Evolutionary conservation across 1,140 invertebrate genomes (phyloP), one percentile per base, ranked within the genome.

Genomic region (Aphis craccivora): DNA sequence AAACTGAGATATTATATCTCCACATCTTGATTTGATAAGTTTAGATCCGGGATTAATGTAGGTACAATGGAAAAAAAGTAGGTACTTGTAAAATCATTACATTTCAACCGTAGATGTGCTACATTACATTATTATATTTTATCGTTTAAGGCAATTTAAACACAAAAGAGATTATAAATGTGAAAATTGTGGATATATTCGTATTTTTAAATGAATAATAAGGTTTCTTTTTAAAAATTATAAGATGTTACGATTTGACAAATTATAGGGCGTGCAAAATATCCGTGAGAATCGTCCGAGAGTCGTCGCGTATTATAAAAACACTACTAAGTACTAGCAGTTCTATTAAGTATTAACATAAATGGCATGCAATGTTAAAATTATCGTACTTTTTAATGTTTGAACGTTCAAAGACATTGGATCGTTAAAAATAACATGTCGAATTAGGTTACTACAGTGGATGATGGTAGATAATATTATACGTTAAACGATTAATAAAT

Each of bases 261-360:
- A 89, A 89, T 88, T 89, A 89, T 89, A 89, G 48, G 22, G 88
- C 88, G 35, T 89, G 88, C 88, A 55, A 89, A 89, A 89, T 89
- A 14, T 89, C 48, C 88, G 88, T 89, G 88, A 89, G 88, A 89
- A 89, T 89, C 43, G 51, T 86, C 8, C 48, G 18, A 25, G 25
- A 30, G 23, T n/a, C 22, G 87, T 89, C 35, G 22, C 23, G 22
- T 89, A 89, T 89, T 40, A 89, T 22, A 55, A 89, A 53, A 55
- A 89, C 87, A 23, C 35, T 89, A 22, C 45, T 48, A 20, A 53
- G 9, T 35, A 53, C 35, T 55, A 55, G 22, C 23, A 3, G 60
- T 76, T 1, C 60, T 18, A 76, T 76, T n/a, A 67, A 67, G n/a
- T 89, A 53, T 89, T 89, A 89, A 89, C 48, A 55, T 89, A 89